Evolutionary conservation across 2,797 vertebrate genomes (phyloP).

Genomic region (Triplophysa yarkandensis): DNA sequence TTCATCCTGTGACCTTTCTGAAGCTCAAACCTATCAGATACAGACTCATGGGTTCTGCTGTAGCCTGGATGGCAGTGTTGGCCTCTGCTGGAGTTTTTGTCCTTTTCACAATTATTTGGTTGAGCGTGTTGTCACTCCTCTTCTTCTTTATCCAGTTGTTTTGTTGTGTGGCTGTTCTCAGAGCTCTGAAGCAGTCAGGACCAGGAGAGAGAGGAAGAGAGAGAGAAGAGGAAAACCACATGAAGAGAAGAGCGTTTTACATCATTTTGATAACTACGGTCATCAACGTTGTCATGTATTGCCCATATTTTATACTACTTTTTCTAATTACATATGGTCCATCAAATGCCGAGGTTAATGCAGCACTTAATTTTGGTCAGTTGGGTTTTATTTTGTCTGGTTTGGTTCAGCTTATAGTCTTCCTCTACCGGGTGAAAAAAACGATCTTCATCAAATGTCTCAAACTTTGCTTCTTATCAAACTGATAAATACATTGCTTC

Average conservation of each 20-base stretch:
- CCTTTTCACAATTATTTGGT: not conserved
- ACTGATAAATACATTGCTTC: too few relatives aligned
- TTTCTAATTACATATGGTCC: too few relatives aligned
- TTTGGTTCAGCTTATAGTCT: too few relatives aligned
- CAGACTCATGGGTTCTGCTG: not conserved
- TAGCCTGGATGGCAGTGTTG: not conserved
- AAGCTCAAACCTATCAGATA: conserved; percentile 2
- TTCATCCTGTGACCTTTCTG: not conserved
- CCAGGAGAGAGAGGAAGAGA: conserved; percentile 46
- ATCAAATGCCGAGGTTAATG: too few relatives aligned
- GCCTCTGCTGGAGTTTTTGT: conserved; percentile 1
- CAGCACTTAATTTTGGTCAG: too few relatives aligned
- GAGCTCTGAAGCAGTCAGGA: conserved; percentile 16
- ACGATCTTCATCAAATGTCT: too few relatives aligned
- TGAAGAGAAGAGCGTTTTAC: conserved; percentile 50
- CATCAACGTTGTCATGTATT: too few relatives aligned
- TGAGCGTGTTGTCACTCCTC: not conserved
- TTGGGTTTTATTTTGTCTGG: too few relatives aligned
- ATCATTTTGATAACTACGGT: conserved; percentile 44
- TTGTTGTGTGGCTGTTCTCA: conserved; percentile 3
- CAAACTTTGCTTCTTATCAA: too few relatives aligned
- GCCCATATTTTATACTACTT: too few relatives aligned
- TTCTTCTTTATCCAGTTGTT: not conserved
- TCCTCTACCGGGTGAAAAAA: too few relatives aligned
- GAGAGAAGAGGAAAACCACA: conserved; percentile 55